phyloP scores from a whole-genome alignment of 2,113 vertebrate species.

The Salvelinus alpinus region DNA sequence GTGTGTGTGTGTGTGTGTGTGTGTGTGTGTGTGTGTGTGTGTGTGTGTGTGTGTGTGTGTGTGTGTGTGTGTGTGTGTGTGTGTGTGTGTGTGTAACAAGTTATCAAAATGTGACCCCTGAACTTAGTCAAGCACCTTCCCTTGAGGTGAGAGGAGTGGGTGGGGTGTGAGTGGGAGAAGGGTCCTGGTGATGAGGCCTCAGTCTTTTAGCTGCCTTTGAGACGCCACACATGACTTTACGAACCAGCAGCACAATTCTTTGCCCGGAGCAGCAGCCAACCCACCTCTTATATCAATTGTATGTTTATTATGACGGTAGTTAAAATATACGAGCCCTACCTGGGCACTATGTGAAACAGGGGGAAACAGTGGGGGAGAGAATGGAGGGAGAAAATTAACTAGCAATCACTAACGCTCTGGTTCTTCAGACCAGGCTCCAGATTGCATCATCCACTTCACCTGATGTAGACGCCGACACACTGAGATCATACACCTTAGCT shows the following conservation, averaged over 20 bases:
- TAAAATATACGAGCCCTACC: conserved; percentile 42
- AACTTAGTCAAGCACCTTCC: neutral
- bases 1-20: neutral
- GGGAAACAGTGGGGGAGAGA: neutral
- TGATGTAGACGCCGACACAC: conserved; percentile 24
- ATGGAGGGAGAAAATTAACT: too few relatives aligned
- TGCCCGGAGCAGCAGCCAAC: conserved; percentile 29
- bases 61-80: neutral
- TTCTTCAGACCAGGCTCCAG: conserved; percentile 8
- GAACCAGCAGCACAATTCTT: conserved; percentile 26
- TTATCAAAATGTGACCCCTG: too few relatives aligned
- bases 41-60: neutral
- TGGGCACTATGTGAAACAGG: conserved; percentile 22
- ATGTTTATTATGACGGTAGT: conserved; percentile 53
- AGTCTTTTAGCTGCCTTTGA: conserved; percentile 41
- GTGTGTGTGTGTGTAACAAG: neutral
- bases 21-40: neutral
- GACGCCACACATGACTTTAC: conserved; percentile 42
- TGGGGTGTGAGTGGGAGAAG: neutral
- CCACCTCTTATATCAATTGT: conserved; percentile 45
- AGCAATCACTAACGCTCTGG: neutral
- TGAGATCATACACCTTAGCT: conserved; percentile 24
- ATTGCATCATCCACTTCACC: conserved; percentile 21
- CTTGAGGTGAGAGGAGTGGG: neutral
- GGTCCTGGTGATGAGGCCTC: conserved; percentile 24